phyloP scores from a whole-genome alignment of 2,888 invertebrate genomes.

The Toxonevra muliebris region DNA sequence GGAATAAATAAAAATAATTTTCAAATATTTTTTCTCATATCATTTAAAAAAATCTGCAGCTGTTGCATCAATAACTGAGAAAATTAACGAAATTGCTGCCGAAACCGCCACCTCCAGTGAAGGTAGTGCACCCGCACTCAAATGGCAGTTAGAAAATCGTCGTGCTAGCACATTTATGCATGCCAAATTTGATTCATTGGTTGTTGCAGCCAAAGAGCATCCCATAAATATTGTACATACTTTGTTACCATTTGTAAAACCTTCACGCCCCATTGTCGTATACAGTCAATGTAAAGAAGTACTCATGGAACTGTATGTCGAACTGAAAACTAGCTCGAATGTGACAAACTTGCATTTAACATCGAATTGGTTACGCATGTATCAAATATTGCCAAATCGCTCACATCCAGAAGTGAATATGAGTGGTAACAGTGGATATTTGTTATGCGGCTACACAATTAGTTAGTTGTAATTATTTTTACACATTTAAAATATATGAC shows the following conservation, averaged over 20 bases:
- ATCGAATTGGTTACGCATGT: conserved; percentile 87
- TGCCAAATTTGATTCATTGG: conserved; percentile 76
- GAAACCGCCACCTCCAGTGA: neutral
- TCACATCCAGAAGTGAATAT: conserved; percentile 96
- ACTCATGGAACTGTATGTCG: conserved; percentile 82
- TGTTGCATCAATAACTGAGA: neutral
- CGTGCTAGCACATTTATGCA: conserved; percentile 72
- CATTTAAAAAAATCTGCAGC: neutral
- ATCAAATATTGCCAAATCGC: conserved; percentile 89
- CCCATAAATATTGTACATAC: conserved; percentile 81
- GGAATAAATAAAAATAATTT: too few relatives aligned
- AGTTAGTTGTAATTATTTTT: conserved; percentile 33
- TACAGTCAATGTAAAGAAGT: conserved; percentile 85
- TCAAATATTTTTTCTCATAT: neutral
- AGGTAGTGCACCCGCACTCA: conserved; percentile 53
- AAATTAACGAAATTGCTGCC: neutral
- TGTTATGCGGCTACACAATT: conserved; percentile 75
- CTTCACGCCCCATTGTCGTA: conserved; percentile 86
- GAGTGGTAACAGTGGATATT: conserved; percentile 87
- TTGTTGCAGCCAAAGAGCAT: conserved; percentile 86
- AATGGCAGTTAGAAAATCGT: conserved; percentile 77
- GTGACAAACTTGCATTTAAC: conserved; percentile 81
- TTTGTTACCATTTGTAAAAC: conserved; percentile 79
- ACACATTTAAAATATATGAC: neutral
- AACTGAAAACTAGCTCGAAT: conserved; percentile 76